Percentiles rank a stretch among this genome's conserved stretches.
phyloP scores from a whole-genome alignment of 2,888 invertebrate species.

The Ctena decussata region DNA sequence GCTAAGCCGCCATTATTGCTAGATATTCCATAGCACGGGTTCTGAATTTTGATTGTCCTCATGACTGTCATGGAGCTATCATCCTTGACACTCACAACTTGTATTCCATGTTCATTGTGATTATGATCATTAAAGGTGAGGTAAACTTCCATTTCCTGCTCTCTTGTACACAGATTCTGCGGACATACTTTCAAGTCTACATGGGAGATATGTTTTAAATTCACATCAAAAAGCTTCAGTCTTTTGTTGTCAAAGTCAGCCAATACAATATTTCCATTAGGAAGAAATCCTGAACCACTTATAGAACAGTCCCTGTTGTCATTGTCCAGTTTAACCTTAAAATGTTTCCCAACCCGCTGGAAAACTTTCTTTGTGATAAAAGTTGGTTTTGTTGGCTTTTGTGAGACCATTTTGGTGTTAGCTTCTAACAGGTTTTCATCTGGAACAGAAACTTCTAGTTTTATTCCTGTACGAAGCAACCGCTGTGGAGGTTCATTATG shows the following conservation, averaged over 20 bases:
- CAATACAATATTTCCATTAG: constrained; percentile 42
- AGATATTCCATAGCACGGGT: constrained; percentile 37
- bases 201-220: constrained; percentile 39
- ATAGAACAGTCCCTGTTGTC: constrained; percentile 52
- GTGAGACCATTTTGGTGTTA: neutral
- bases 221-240: constrained; percentile 49
- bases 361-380: constrained; percentile 3
- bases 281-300: constrained; percentile 45
- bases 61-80: constrained; percentile 15
- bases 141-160: constrained; percentile 35
- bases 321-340: constrained; percentile 24
- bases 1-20: constrained; percentile 51
- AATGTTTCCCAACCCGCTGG: constrained; percentile 37
- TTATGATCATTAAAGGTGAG: constrained; percentile 43
- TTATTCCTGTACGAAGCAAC: neutral
- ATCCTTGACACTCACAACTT: constrained; percentile 26
- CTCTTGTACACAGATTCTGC: constrained; percentile 31
- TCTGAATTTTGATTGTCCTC: constrained; percentile 20
- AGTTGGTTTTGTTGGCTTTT: neutral
- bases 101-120: constrained; percentile 28
- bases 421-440: neutral
- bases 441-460: neutral
- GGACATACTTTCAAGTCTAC: constrained; percentile 28
- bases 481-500: neutral
- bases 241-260: constrained; percentile 46